Percentiles rank a stretch among this genome's conserved stretches.
These are phyloP conservation scores for Trypoxylon attenuatum DNA, from an alignment of 2,888 invertebrate genomes.

Conservation along the genomic window DNA sequence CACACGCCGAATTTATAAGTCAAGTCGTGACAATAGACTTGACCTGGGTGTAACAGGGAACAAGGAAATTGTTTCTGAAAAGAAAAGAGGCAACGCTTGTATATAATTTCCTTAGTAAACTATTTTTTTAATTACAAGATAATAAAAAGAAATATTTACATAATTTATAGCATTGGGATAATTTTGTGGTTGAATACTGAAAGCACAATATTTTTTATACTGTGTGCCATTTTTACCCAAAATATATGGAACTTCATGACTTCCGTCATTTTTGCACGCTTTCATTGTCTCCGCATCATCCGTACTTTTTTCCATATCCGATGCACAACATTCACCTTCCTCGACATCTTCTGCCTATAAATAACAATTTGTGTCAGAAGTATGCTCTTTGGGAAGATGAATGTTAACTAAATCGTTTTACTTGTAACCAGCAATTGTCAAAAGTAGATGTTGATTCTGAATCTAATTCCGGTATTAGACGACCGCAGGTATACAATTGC, in stretches of 20 bases:
- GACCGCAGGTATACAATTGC: slow-evolving; percentile 86
- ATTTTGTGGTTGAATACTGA: slow-evolving; percentile 93
- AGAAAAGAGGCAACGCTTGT: slow-evolving; percentile 22
- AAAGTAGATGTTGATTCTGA: too few species aligned
- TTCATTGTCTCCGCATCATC: slow-evolving; percentile 11
- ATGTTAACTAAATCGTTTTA: too few species aligned
- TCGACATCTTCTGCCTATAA: neutral
- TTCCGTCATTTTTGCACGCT: neutral
- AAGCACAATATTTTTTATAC: slow-evolving; percentile 85
- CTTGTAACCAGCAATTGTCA: too few species aligned
- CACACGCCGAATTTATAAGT: slow-evolving; percentile 83
- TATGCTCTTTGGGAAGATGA: too few species aligned
- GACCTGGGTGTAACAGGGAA: slow-evolving; percentile 82
- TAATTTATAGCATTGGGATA: slow-evolving; percentile 92
- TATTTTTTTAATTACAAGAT: slow-evolving; percentile 8
- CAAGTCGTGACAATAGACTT: slow-evolving; percentile 83
- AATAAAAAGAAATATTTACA: slow-evolving; percentile 76
- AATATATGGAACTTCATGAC: slow-evolving; percentile 23
- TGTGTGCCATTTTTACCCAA: slow-evolving; percentile 81
- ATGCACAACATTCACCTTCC: neutral
- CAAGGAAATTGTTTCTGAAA: slow-evolving; percentile 85
- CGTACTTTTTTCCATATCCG: neutral
- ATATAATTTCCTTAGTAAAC: neutral
- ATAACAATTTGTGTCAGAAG: neutral
- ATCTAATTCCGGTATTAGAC: slow-evolving; percentile 42